phyloP scores from a whole-genome alignment of 2,113 vertebrate genomes.

The Gopherus evgoodei region DNA sequence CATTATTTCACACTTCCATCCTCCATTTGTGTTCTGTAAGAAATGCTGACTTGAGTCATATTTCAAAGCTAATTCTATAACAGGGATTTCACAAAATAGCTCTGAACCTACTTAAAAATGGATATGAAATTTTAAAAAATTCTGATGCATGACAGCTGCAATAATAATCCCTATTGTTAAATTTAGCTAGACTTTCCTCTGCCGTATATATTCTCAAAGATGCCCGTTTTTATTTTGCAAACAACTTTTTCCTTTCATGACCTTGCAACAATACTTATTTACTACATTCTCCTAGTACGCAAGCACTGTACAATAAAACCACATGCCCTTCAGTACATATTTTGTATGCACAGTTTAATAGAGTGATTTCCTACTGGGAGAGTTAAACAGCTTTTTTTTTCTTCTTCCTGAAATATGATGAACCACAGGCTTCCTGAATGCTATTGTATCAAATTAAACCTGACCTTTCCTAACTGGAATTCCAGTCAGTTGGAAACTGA shows the following conservation, averaged over 20 bases:
- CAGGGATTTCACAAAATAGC: slow-evolving; percentile 44
- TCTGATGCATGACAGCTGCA: slow-evolving; percentile 34
- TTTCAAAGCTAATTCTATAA: slow-evolving; percentile 64
- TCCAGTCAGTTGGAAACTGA: slow-evolving; percentile 49
- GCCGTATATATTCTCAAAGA: slow-evolving; percentile 38
- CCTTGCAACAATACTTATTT: slow-evolving; percentile 52
- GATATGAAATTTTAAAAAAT: slow-evolving; percentile 53
- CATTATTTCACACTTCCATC: background rate
- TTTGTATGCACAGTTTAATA: slow-evolving; percentile 33
- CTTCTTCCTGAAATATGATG: slow-evolving; percentile 22
- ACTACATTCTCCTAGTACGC: slow-evolving; percentile 43
- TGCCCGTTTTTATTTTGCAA: slow-evolving; percentile 53
- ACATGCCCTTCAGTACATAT: slow-evolving; percentile 21
- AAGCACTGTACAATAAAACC: slow-evolving; percentile 44
- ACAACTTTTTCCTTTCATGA: slow-evolving; percentile 39
- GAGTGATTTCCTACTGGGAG: slow-evolving; percentile 45
- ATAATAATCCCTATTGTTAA: slow-evolving; percentile 59
- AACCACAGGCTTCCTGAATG: slow-evolving; percentile 8
- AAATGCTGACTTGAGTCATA: slow-evolving; percentile 29
- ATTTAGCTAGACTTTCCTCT: slow-evolving; percentile 50
- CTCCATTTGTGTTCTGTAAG: slow-evolving; percentile 13
- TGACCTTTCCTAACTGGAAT: slow-evolving; percentile 53
- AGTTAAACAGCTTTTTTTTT: slow-evolving; percentile 13
- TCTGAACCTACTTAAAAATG: slow-evolving; percentile 51
- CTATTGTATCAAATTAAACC: slow-evolving; percentile 54